A percentile compares a stretch with the other conserved stretches of the same genome.
Evolutionary conservation across 2,113 vertebrate genomes (phyloP).

Genomic region (Crotalus viridis): DNA sequence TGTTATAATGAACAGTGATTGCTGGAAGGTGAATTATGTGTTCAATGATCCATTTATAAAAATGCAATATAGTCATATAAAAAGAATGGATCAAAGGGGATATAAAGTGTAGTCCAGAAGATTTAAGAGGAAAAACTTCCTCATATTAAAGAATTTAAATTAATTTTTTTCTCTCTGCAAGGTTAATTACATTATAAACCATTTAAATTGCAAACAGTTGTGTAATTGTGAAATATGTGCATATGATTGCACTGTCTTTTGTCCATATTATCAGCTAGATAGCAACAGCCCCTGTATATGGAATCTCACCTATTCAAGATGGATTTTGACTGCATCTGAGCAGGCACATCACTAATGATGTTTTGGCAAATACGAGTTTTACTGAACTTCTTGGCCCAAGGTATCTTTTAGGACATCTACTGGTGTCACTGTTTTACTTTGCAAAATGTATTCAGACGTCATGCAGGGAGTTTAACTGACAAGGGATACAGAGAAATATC

Average conservation of each 20-base stretch:
- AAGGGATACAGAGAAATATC: neutral
- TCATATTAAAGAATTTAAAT: slow-evolving; percentile 7
- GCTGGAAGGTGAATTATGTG: neutral
- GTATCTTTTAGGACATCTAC: neutral
- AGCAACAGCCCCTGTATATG: slow-evolving; percentile 9
- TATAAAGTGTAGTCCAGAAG: neutral
- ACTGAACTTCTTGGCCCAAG: neutral
- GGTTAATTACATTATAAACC: slow-evolving; percentile 30
- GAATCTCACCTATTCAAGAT: slow-evolving; percentile 10
- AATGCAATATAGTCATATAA: neutral
- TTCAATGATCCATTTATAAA: slow-evolving; percentile 1
- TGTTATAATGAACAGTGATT: neutral
- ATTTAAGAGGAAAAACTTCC: neutral
- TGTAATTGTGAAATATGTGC: slow-evolving; percentile 32
- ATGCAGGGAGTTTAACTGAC: neutral
- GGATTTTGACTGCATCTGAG: slow-evolving; percentile 19
- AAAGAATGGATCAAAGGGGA: slow-evolving; percentile 19
- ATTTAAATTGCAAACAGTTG: slow-evolving; percentile 21
- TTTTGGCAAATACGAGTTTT: neutral
- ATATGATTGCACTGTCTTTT: neutral
- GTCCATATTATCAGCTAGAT: neutral
- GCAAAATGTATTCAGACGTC: neutral
- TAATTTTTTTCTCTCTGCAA: slow-evolving; percentile 13
- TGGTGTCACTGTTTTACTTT: neutral
- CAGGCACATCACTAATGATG: slow-evolving; percentile 11